Conservation (phyloP, 2,888 invertebrate genomes). For the Perizoma affinitatum region DNA sequence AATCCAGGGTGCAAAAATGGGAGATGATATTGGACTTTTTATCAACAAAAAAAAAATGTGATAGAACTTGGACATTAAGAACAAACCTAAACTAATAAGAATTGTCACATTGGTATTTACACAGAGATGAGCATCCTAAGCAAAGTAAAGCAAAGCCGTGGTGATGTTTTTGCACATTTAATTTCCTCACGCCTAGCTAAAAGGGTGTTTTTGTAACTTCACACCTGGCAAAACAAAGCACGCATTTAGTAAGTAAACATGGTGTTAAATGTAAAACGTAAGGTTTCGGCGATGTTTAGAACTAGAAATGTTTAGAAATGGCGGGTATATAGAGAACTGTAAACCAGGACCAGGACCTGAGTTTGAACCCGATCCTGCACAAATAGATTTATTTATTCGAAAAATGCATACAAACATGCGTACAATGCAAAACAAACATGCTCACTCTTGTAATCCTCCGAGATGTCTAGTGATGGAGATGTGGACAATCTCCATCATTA, state of each 20-base stretch:
- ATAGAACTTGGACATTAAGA: neutral
- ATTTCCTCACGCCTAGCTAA: constrained; percentile 29
- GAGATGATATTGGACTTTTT: too few species aligned
- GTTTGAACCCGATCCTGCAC: too few species aligned
- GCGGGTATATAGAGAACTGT: neutral
- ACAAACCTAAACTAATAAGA: neutral
- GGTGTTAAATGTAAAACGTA: constrained; percentile 39
- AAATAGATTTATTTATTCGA: too few species aligned
- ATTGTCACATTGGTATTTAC: neutral
- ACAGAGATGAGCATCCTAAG: neutral
- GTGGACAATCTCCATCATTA: too few species aligned
- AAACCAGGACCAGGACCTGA: too few species aligned
- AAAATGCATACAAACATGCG: too few species aligned
- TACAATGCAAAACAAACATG: too few species aligned
- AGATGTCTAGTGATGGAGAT: too few species aligned
- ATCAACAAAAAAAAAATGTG: neutral
- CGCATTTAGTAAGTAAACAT: constrained; percentile 39
- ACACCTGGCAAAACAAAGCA: constrained; percentile 34
- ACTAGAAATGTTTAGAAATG: constrained; percentile 16
- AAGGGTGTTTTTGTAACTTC: constrained; percentile 32
- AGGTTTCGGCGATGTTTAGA: constrained; percentile 24
- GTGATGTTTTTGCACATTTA: constrained; percentile 29
- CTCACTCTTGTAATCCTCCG: too few species aligned
- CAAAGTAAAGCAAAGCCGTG: neutral
- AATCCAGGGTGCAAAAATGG: too few species aligned